These are phyloP conservation scores for Drosophila rhopaloa DNA, from an alignment of 1,140 invertebrate species.

Conservation along the genomic window DNA sequence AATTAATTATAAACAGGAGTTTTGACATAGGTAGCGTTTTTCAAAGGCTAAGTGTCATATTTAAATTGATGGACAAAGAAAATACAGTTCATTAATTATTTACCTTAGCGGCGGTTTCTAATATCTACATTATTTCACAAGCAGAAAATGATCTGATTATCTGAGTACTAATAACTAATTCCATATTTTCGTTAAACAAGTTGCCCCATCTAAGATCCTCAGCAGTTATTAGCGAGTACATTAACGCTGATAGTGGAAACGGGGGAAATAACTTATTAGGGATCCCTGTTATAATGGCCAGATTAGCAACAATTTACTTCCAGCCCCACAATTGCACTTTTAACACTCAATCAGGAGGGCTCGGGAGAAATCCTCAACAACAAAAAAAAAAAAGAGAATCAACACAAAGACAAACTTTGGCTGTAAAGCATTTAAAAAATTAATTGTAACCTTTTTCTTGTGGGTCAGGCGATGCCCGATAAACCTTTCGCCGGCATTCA, in stretches of 20 bases:
- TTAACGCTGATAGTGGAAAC: neutral
- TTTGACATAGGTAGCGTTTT: too few relatives aligned
- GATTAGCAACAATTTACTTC: neutral
- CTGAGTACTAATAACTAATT: too few relatives aligned
- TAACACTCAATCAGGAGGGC: conserved; percentile 14
- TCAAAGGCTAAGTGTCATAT: too few relatives aligned
- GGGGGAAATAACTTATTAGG: neutral
- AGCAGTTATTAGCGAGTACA: conserved; percentile 1
- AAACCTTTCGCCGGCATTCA: conserved; percentile 54
- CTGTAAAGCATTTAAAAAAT: conserved; percentile 74
- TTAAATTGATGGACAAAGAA: too few relatives aligned
- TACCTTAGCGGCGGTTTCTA: too few relatives aligned
- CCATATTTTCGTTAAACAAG: neutral
- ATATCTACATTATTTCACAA: too few relatives aligned
- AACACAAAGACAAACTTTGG: conserved; percentile 32
- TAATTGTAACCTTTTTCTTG: conserved; percentile 54
- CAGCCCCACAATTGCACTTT: conserved; percentile 1
- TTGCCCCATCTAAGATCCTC: neutral
- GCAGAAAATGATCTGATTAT: too few relatives aligned
- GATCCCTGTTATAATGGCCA: neutral
- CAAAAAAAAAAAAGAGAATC: neutral
- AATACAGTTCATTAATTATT: too few relatives aligned
- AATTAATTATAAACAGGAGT: too few relatives aligned
- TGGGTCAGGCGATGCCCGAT: conserved; percentile 25
- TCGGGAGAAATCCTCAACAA: neutral